Evolutionary conservation across 2,888 invertebrate species (phyloP).

Genomic region (Pseudococcus viburni): DNA sequence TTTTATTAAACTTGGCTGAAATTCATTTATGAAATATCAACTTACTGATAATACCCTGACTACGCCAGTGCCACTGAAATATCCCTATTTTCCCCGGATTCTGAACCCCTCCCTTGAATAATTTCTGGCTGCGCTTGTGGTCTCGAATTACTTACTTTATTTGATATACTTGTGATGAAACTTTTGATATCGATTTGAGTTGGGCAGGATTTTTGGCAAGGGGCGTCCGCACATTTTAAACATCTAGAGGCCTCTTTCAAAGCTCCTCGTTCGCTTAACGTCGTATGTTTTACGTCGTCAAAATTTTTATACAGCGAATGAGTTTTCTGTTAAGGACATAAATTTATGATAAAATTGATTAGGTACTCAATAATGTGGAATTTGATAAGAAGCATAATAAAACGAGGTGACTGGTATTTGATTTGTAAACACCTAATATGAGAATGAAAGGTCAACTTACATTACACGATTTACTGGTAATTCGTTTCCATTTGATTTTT

Average conservation of each 20-base stretch:
- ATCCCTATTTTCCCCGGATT: too few relatives aligned
- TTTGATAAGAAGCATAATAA: background rate
- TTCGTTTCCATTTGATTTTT: conserved; percentile 97
- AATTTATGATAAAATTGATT: background rate
- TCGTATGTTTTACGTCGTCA: conserved; percentile 97
- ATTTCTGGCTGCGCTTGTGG: too few relatives aligned
- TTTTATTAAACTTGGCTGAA: too few relatives aligned
- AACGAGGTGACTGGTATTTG: background rate
- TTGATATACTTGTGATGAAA: conserved; percentile 96
- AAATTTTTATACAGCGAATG: conserved; percentile 62
- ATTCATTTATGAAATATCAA: too few relatives aligned
- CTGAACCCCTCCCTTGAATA: too few relatives aligned
- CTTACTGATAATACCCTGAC: too few relatives aligned
- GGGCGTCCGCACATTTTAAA: conserved; percentile 94
- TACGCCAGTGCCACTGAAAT: too few relatives aligned
- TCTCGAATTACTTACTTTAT: conserved; percentile 79
- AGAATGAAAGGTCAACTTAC: conserved; percentile 75
- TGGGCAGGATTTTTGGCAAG: conserved; percentile 98
- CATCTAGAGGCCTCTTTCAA: conserved; percentile 90
- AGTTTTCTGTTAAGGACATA: conserved; percentile 2
- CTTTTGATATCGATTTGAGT: conserved; percentile 97
- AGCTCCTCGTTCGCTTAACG: conserved; percentile 95
- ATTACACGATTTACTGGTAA: conserved; percentile 85
- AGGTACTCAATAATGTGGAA: background rate
- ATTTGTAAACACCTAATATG: background rate